Evolutionary conservation across 2,113 vertebrate genomes (phyloP).

Genomic region (Corythoichthys intestinalis): DNA sequence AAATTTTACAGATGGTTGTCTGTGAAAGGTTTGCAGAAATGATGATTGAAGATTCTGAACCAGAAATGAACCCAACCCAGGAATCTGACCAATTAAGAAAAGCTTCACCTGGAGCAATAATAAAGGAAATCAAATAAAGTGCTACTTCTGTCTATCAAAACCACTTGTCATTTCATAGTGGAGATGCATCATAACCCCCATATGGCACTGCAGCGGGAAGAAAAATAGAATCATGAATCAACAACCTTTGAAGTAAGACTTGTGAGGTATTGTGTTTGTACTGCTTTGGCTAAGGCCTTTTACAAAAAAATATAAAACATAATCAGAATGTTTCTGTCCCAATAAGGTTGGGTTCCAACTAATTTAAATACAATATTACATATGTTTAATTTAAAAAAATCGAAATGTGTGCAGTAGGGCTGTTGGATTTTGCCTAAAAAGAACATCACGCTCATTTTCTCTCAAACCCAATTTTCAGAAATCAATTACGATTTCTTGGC

Average conservation of each 20-base stretch:
- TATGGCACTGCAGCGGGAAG: conserved; percentile 47
- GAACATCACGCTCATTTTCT: no score
- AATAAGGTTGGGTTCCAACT: no score
- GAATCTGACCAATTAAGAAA: conserved; percentile 59
- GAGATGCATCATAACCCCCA: conserved; percentile 55
- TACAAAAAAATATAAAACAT: no score
- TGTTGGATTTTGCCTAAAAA: no score
- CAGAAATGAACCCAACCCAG: neutral
- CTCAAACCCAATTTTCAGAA: no score
- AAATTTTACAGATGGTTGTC: conserved; percentile 19
- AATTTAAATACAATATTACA: no score
- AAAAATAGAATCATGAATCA: conserved; percentile 59
- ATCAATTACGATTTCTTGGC: no score
- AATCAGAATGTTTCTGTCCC: no score
- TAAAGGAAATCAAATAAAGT: conserved; percentile 42
- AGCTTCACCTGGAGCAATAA: conserved; percentile 3
- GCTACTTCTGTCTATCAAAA: conserved; percentile 57
- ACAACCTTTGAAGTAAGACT: conserved; percentile 62
- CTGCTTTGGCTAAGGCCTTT: conserved; percentile 23
- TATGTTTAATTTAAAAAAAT: no score
- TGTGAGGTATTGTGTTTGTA: conserved; percentile 52
- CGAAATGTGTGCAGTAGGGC: no score
- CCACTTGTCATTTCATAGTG: conserved; percentile 48
- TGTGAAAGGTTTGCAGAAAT: conserved; percentile 10
- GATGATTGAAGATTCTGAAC: neutral